Percentiles rank a stretch among this genome's conserved stretches.
These are phyloP conservation scores for Drosophila kanekoi DNA, from an alignment of 2,888 invertebrate species.

Conservation along the genomic window DNA sequence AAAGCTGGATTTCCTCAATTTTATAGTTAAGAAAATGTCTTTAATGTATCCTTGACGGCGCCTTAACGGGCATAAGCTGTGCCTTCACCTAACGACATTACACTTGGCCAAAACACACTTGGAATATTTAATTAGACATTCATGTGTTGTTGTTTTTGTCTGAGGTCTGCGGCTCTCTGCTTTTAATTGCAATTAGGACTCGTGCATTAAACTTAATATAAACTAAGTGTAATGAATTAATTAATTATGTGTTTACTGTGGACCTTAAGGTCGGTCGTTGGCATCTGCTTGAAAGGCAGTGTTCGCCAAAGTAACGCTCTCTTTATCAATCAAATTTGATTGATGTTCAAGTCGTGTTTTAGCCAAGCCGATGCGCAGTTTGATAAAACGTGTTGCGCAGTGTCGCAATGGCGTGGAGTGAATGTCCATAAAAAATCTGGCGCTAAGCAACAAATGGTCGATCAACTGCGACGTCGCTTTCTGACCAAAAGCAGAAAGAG, in stretches of 20 bases:
- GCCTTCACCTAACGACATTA: slow-evolving; percentile 20
- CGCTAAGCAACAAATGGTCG: slow-evolving; percentile 26
- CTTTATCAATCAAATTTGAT: slow-evolving; percentile 13
- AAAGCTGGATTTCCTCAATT: no score
- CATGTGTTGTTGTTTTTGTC: slow-evolving; percentile 26
- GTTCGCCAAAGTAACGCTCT: slow-evolving; percentile 9
- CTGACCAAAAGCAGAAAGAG: slow-evolving; percentile 25
- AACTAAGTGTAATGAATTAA: slow-evolving; percentile 33
- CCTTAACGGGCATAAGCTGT: slow-evolving; percentile 10
- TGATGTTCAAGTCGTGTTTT: slow-evolving; percentile 7
- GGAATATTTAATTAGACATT: slow-evolving; percentile 59
- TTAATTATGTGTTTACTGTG: slow-evolving; percentile 24
- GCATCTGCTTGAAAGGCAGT: slow-evolving; percentile 2
- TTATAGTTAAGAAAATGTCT: no score
- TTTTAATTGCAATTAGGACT: slow-evolving; percentile 53
- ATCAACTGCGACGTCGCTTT: slow-evolving; percentile 41
- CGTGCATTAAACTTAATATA: slow-evolving; percentile 26
- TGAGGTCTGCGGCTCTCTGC: slow-evolving; percentile 6
- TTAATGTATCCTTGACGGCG: slow-evolving; percentile 25
- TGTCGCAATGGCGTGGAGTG: slow-evolving; percentile 35
- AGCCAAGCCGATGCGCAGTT: slow-evolving; percentile 12
- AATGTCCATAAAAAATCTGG: slow-evolving; percentile 39
- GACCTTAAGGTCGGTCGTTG: slow-evolving; percentile 36
- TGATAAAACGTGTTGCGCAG: slow-evolving; percentile 25
- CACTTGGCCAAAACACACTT: slow-evolving; percentile 39